Evolutionary conservation across 2,888 invertebrate genomes (phyloP).

Genomic region (Gymnocheta viridis): DNA sequence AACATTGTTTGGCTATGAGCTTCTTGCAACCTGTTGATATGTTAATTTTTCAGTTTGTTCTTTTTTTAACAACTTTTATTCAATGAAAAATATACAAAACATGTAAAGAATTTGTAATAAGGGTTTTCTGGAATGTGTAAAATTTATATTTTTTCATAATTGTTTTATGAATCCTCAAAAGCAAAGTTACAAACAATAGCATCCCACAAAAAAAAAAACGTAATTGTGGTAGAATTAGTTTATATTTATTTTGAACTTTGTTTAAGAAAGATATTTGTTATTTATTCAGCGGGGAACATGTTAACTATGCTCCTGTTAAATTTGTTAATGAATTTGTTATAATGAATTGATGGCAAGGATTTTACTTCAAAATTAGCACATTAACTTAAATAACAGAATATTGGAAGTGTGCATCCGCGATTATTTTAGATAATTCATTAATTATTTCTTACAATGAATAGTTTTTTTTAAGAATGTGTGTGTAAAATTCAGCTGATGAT

Average conservation of each 20-base stretch:
- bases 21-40: conserved; percentile 4
- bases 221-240: conserved; percentile 1
- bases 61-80: background rate
- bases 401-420: no score
- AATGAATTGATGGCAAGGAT: no score
- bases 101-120: conserved; percentile 14
- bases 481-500: no score
- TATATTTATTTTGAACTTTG: background rate
- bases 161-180: conserved; percentile 5
- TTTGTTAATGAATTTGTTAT: no score
- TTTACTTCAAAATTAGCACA: no score
- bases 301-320: no score
- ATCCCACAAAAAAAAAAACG: background rate
- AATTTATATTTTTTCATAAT: conserved; percentile 19
- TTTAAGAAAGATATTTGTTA: no score
- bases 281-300: no score
- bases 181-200: background rate
- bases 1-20: background rate
- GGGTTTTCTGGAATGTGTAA: conserved; percentile 28
- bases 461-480: no score
- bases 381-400: no score
- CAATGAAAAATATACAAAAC: background rate
- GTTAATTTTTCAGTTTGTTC: background rate
- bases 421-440: no score
- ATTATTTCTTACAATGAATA: no score